These are phyloP conservation scores for Oligia strigilis DNA, from an alignment of 2,888 invertebrate genomes.

Conservation along the genomic window DNA sequence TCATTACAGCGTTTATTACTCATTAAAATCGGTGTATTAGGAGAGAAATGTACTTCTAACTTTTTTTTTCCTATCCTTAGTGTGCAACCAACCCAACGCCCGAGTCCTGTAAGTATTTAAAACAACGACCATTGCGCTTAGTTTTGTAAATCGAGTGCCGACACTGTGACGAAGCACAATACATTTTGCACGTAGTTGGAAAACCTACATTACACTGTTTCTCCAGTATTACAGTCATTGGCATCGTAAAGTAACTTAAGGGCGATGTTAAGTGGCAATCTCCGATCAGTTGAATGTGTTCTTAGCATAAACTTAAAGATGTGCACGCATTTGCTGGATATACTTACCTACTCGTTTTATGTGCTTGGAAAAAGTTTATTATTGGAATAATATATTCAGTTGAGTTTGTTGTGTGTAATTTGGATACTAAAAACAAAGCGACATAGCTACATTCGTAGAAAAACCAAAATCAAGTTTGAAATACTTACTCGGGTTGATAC, in stretches of 20 bases:
- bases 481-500: neutral
- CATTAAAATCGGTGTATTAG: neutral
- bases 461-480: neutral
- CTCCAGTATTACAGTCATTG: constrained; percentile 57
- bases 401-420: neutral
- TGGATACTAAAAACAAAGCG: neutral
- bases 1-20: neutral
- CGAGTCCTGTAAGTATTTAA: constrained; percentile 49
- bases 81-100: constrained; percentile 14
- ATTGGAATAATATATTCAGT: neutral
- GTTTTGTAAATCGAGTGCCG: constrained; percentile 42
- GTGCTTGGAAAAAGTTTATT: neutral
- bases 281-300: constrained; percentile 61
- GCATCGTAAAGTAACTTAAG: constrained; percentile 68
- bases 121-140: constrained; percentile 36
- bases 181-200: constrained; percentile 50
- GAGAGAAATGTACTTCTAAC: neutral
- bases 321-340: constrained; percentile 69
- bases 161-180: constrained; percentile 46
- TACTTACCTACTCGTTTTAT: constrained; percentile 68
- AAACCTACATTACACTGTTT: constrained; percentile 41
- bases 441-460: neutral
- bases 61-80: neutral
- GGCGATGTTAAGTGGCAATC: constrained; percentile 65
- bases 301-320: constrained; percentile 66